These are phyloP conservation scores for Tenthredo notha DNA, from an alignment of 2,888 invertebrate species.

Conservation along the genomic window DNA sequence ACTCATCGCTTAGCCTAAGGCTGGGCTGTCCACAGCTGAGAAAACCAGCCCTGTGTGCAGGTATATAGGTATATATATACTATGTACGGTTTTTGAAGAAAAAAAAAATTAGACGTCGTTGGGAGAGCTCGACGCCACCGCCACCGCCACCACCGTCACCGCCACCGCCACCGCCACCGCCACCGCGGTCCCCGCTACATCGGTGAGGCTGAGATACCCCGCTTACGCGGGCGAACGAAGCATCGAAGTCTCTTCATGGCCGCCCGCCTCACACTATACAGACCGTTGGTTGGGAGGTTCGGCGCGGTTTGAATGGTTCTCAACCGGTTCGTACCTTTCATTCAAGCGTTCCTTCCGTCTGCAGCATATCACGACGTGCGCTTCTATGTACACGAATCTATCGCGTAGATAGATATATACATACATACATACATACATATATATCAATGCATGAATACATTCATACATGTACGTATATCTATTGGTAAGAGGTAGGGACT, in stretches of 20 bases:
- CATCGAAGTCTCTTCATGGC: conserved; percentile 65
- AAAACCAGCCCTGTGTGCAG: conserved; percentile 59
- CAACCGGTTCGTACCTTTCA: conserved; percentile 69
- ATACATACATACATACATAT: neutral
- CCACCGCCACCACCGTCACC: neutral
- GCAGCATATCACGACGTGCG: neutral
- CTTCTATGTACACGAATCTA: conserved; percentile 13
- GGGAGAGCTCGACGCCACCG: conserved; percentile 47
- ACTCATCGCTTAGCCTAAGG: conserved; percentile 10
- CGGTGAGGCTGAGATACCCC: conserved; percentile 43
- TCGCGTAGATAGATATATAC: neutral
- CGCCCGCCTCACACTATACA: conserved; percentile 34
- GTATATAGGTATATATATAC: conserved; percentile 49
- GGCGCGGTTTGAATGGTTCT: conserved; percentile 64
- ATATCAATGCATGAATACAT: neutral
- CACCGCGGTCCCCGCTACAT: neutral
- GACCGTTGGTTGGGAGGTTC: conserved; percentile 36
- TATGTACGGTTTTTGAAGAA: conserved; percentile 41
- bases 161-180: too few species aligned
- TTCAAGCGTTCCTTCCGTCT: conserved; percentile 58
- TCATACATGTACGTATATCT: neutral
- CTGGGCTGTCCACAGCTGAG: conserved; percentile 15
- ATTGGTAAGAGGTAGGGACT: neutral
- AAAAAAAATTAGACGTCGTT: conserved; percentile 46
- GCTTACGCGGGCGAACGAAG: conserved; percentile 62